Base-by-base conservation (phyloP, 2,888 invertebrate genomes). In the Megamerina dolium region DNA sequence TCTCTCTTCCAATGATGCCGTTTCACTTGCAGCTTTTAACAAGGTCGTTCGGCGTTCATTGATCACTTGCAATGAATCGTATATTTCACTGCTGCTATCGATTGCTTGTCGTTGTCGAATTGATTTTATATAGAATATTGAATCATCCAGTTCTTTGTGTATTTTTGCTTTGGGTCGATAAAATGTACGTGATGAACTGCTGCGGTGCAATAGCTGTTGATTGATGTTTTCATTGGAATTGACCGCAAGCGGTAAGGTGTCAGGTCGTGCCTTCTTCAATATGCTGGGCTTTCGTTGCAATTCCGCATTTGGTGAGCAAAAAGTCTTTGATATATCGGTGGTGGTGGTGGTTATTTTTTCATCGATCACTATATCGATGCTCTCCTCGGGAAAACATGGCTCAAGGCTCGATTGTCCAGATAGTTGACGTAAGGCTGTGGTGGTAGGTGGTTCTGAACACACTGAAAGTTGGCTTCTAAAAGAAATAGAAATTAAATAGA, bases 331-430 rank as follows among this genome's bases (percentile, higher is more conserved):
- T 19, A 34, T 19, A 1, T 27, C 27, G 5, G 29, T 26, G 10
- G 12, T 4, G 20, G 20, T 36, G 3, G 13, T 14, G 18, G 26
- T 36, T 18, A 35, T 12, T 23, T 27, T 53, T 26, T 59, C 60
- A 29, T 61, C 58, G 32, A 53, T 44, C 10, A 8, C 6, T 8
- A 45, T 12, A 20, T 53, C 53, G n/a, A 44, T 40, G 23, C 12
- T 61, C 49, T 71, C 72, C 57, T 72, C 72, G 9, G 65, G 61
- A n/a, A 72, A 55, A 14, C 68, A 66, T 2, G 72, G 72, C 45
- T 72, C 72, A 43, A 71, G 56, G 46, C 71, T 72, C 4, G 71
- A 70, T 49, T 72, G 72, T 4, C 70, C 70, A 3, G 72, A 71
- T 21, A 72, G 51, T 45, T 68, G 61, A 13, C 61, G 66, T 20